Conservation (phyloP, 2,797 vertebrate genomes). For the Propithecus perrieri region DNA sequence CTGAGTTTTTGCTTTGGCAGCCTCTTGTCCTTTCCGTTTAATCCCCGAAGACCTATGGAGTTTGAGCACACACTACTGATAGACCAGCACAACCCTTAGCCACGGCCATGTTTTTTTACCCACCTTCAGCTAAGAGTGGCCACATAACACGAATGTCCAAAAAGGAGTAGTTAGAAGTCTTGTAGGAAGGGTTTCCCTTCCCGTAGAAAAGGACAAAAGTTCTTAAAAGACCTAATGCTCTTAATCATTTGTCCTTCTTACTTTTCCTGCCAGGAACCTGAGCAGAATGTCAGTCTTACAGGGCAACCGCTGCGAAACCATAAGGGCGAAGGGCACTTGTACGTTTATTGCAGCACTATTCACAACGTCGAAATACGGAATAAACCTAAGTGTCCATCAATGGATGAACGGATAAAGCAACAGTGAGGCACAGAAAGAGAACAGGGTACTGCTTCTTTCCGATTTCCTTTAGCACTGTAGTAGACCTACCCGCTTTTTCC, state of each 20-base stretch:
- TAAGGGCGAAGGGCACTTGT: too few species aligned
- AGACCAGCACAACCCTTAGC: too few species aligned
- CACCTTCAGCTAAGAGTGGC: neutral
- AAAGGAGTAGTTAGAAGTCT: neutral
- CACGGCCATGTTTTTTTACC: neutral
- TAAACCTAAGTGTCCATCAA: too few species aligned
- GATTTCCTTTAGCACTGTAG: neutral
- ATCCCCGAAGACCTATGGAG: neutral
- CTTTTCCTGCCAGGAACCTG: neutral
- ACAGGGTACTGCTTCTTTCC: rapidly evolving
- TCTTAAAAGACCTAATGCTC: neutral
- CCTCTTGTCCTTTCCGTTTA: neutral
- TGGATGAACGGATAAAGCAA: too few species aligned
- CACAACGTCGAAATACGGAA: too few species aligned
- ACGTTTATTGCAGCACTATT: too few species aligned
- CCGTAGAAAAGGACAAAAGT: neutral
- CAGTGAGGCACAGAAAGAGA: neutral
- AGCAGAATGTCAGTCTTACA: too few species aligned
- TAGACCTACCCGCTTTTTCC: neutral
- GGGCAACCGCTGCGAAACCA: neutral
- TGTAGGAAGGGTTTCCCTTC: too few species aligned
- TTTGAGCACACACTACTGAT: neutral
- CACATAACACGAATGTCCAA: neutral
- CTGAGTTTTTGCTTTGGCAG: neutral
- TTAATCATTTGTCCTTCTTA: neutral